Conservation (phyloP, 2,113 vertebrate genomes). For the Gnathonemus longibarbis region DNA sequence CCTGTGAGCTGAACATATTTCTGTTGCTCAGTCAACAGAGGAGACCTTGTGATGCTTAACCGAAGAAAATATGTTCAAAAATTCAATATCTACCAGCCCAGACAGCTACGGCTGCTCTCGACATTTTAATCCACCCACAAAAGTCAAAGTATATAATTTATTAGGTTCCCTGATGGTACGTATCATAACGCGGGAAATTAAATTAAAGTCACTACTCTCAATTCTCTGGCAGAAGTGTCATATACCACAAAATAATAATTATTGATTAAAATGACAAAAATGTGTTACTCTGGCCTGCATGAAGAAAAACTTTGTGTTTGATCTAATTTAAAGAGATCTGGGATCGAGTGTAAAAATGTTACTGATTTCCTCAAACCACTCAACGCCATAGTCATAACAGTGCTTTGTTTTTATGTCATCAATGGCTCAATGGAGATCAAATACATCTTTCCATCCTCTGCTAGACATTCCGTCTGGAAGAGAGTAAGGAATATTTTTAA, state of each 20-base stretch:
- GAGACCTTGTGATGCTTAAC: conserved; percentile 27
- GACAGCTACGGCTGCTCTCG: neutral
- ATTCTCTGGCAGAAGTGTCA: neutral
- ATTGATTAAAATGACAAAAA: neutral
- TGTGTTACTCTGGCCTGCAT: neutral
- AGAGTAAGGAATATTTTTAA: neutral
- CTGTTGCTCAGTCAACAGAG: conserved; percentile 24
- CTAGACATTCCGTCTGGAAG: neutral
- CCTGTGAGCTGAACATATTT: neutral
- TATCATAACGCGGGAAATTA: neutral
- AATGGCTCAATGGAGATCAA: neutral
- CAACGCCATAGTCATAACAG: neutral
- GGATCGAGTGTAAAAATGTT: neutral
- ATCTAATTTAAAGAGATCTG: neutral
- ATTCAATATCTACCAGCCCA: conserved; percentile 19
- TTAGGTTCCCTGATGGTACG: neutral
- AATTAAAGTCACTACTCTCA: neutral
- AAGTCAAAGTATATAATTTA: neutral
- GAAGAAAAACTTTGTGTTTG: neutral
- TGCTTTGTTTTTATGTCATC: neutral
- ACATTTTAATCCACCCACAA: neutral
- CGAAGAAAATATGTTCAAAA: conserved; percentile 18
- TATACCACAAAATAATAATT: conserved; percentile 6
- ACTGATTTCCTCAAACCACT: neutral
- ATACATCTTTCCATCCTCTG: neutral